Evolutionary conservation across 2,113 vertebrate species (phyloP), one percentile per base, ranked within the genome.

Genomic region (Ptilorrhoa leucosticta): DNA sequence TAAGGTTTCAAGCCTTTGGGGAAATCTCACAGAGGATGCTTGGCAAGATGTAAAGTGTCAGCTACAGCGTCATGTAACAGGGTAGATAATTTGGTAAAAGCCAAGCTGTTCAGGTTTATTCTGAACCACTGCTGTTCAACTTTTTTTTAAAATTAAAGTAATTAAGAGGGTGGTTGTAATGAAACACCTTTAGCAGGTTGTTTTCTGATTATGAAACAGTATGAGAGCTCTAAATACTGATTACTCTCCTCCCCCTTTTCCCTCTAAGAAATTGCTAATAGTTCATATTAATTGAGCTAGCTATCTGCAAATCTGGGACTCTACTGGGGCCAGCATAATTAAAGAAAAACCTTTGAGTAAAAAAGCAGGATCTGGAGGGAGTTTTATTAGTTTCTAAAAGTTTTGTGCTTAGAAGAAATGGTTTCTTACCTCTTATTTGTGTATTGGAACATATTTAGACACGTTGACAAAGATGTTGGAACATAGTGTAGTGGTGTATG

Each of bases 1-100:
- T 90, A 89, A 86, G 69, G 77, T 78, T 95, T 94, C 61, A 94
- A 90, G 73, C 33, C 86, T 91, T 87, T 13, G 4, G 81, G 94
- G 75, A 87, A 93, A 94, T 93, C 40, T 95, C 68, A 57, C 1
- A 6, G 79, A 84, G 91, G 83, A 89, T 68, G 44, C 48, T 83
- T 88, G 89, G 83, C 81, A 89, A 94, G 69, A 77, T 86, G 47
- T 73, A 72, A 80, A 73, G 63, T 93, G 68, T 86, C 82, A 94
- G 33, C 53, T 69, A 93, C 84, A 89, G 78, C 20, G 1, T 87
- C 63, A 61, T 73, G 28, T 94, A 87, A 85, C 33, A 70, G n/a
- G 44, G 54, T 70, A 77, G 73, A 75, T 90, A 69, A 90, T 88
- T 86, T 93, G 54, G 54, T 80, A 82, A 96, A 94, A 94, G 35